Conservation (phyloP, 2,888 invertebrate genomes). For the Gastrophysa polygoni region DNA sequence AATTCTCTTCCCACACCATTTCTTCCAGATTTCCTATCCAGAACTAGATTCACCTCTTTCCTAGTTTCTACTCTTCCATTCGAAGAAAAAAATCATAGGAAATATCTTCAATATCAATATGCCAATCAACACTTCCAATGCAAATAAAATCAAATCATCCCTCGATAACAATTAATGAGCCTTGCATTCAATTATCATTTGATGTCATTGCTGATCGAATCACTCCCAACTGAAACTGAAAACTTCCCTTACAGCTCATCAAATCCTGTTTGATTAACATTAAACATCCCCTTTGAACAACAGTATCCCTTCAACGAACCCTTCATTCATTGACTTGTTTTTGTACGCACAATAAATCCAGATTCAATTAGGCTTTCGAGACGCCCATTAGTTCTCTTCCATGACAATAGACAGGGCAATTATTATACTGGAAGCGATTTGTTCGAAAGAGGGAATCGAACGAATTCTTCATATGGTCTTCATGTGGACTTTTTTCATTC, state of each 20-base stretch:
- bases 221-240: neutral
- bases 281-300: neutral
- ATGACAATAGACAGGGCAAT: neutral
- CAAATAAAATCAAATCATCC: neutral
- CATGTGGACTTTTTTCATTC: too few relatives aligned
- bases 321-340: slow-evolving; percentile 1
- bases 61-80: too few relatives aligned
- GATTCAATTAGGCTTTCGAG: neutral
- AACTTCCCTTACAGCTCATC: neutral
- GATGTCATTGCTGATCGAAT: neutral
- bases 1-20: too few relatives aligned
- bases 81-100: too few relatives aligned
- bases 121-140: neutral
- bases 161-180: neutral
- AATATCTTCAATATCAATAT: too few relatives aligned
- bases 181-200: neutral
- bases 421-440: neutral
- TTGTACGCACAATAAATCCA: neutral
- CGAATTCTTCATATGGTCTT: too few relatives aligned
- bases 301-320: neutral
- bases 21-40: too few relatives aligned
- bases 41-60: too few relatives aligned
- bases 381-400: neutral
- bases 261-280: neutral
- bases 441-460: too few relatives aligned